Base-by-base conservation (phyloP, 2,113 vertebrate species). In the Lucifuga dentata region DNA sequence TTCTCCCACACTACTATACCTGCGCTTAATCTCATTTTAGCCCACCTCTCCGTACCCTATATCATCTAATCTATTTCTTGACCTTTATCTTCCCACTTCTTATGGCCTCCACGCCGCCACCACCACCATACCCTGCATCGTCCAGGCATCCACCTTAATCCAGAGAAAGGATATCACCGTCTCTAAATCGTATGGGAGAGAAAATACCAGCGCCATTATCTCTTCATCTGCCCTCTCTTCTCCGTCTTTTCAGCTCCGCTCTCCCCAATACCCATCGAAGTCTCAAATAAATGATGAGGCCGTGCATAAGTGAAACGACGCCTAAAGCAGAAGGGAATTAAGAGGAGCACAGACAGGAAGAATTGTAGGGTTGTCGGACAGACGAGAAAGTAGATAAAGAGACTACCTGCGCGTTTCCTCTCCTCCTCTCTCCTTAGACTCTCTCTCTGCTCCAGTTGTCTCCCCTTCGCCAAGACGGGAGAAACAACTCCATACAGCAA, bases 141-240 rank as follows among this genome's bases (percentile, higher is more conserved):
- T 10, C 32, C 10, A 11, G 3, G 3, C 36, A 11, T 39, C 36
- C 36, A 15, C n/a, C 36, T 66, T 63, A 82, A 79, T 78, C 71
- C 51, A 65, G 49, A 67, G 56, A 73, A 59, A 49, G 71, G 45
- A 57, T 72, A 83, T 78, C 83, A 80, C 63, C 68, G 26, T 67
- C 59, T 76, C 63, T 63, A 66, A 75, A 73, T 57, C 78, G 59
- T 79, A 75, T 38, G 53, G 50, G 65, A 75, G 79, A 68, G 57
- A 78, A 79, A 80, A 80, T 72, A 78, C 56, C 71, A 86, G 78
- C 82, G 87, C 85, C 89, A 90, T 90, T 89, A 90, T 90, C 87
- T 84, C 69, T 65, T 76, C 76, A 90, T 87, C 86, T 82, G 80
- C 70, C 77, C 63, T 26, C 38, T 46, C 63, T 50, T 58, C 60